Conservation (phyloP, 1,140 invertebrate genomes). For the Monomorium pharaonis region DNA sequence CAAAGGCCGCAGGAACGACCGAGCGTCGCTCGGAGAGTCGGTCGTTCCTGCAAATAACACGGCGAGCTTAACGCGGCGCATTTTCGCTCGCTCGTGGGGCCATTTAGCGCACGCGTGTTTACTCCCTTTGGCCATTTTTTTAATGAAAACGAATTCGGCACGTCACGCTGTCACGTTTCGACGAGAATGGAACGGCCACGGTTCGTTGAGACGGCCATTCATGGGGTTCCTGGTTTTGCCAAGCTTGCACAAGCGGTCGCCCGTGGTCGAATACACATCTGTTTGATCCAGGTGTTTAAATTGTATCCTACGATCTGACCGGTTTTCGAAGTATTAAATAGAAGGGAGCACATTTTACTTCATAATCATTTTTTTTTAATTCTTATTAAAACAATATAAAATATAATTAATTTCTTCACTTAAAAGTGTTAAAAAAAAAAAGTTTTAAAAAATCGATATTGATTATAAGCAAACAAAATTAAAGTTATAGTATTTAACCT, state of each 20-base stretch:
- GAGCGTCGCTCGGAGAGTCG: background rate
- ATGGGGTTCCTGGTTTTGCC: background rate
- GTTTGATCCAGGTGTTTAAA: background rate
- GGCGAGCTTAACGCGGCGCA: background rate
- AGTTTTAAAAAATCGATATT: too few relatives aligned
- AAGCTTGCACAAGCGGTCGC: background rate
- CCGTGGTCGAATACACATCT: slow-evolving; percentile 19
- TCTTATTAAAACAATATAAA: too few relatives aligned
- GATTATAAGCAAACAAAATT: too few relatives aligned
- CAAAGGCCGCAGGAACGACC: slow-evolving; percentile 31
- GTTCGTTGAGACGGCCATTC: background rate
- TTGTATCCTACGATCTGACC: background rate
- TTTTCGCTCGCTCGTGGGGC: slow-evolving; percentile 15
- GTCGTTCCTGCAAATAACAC: slow-evolving; percentile 3
- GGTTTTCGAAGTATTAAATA: background rate
- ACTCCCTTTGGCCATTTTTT: background rate
- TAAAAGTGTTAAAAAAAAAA: too few relatives aligned
- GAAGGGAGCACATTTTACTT: background rate
- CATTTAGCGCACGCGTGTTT: background rate
- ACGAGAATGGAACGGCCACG: background rate
- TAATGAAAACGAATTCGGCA: slow-evolving; percentile 12
- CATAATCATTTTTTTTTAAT: too few relatives aligned
- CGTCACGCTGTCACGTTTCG: background rate
- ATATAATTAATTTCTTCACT: too few relatives aligned
- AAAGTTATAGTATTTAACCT: too few relatives aligned